These are phyloP conservation scores for Petromus typicus DNA, from an alignment of 2,113 vertebrate genomes.

Conservation along the genomic window DNA sequence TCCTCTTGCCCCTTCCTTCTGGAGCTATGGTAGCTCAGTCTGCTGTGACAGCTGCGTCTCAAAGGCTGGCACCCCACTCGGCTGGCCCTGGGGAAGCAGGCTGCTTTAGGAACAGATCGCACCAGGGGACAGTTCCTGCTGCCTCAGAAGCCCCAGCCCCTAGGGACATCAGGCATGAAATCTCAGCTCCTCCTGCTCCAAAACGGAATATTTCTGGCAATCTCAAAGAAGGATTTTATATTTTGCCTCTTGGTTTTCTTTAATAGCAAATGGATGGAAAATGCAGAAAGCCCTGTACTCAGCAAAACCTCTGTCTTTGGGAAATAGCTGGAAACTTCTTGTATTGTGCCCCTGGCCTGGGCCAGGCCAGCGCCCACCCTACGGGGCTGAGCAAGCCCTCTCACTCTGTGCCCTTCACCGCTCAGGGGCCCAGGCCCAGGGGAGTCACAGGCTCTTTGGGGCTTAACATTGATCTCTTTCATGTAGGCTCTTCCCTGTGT, in stretches of 20 bases:
- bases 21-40: not conserved
- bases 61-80: not conserved
- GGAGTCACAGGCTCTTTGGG: not conserved
- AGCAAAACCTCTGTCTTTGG: conserved; percentile 70
- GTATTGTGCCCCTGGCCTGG: not conserved
- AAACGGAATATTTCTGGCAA: conserved; percentile 31
- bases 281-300: conserved; percentile 62
- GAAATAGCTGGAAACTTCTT: conserved; percentile 70
- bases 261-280: conserved; percentile 69
- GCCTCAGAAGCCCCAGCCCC: not conserved
- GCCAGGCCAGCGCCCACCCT: not conserved
- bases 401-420: not conserved
- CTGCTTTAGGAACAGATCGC: not conserved
- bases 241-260: conserved; percentile 64
- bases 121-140: not conserved
- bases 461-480: not conserved
- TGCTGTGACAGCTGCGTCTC: accelerated
- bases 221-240: conserved; percentile 17
- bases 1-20: not conserved
- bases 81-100: not conserved
- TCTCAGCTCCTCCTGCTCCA: not conserved
- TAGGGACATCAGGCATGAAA: accelerated
- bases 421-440: not conserved
- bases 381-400: not conserved
- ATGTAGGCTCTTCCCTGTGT: not conserved